A percentile compares a stretch with the other conserved stretches of the same genome.
These are phyloP conservation scores for Salpingus planirostris DNA, from an alignment of 2,888 invertebrate genomes.

Conservation along the genomic window DNA sequence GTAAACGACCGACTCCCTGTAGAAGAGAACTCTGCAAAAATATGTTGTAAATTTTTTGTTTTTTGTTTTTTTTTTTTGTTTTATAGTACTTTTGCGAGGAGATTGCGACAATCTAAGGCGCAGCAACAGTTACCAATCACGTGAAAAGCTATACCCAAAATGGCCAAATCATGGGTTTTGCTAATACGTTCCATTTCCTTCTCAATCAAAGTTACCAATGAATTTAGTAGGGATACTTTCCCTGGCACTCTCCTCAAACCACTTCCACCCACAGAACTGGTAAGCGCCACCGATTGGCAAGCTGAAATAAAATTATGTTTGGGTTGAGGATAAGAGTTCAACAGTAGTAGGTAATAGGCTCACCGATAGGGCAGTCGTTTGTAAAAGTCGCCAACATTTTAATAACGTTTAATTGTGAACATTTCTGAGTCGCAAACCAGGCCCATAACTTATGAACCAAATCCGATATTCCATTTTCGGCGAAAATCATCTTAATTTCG, in stretches of 20 bases:
- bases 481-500: constrained; percentile 48
- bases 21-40: constrained; percentile 43
- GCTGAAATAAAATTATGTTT: constrained; percentile 31
- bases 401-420: constrained; percentile 46
- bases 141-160: constrained; percentile 44
- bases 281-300: constrained; percentile 45
- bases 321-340: neutral
- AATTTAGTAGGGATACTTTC: constrained; percentile 45
- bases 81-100: constrained; percentile 52
- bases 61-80: too few species aligned
- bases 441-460: constrained; percentile 57
- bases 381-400: constrained; percentile 55
- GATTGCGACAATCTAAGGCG: constrained; percentile 52
- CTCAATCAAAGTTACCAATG: constrained; percentile 41
- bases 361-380: constrained; percentile 54
- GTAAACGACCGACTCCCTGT: constrained; percentile 42
- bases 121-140: constrained; percentile 45
- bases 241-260: constrained; percentile 45
- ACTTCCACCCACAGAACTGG: constrained; percentile 44
- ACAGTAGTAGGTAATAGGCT: constrained; percentile 13
- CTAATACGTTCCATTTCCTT: constrained; percentile 47
- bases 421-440: constrained; percentile 54
- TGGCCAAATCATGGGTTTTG: constrained; percentile 39
- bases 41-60: constrained; percentile 1
- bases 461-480: constrained; percentile 48